Percentiles rank a stretch among this genome's conserved stretches.
phyloP scores from a whole-genome alignment of 2,888 invertebrate species.

The Callosobruchus maculatus region DNA sequence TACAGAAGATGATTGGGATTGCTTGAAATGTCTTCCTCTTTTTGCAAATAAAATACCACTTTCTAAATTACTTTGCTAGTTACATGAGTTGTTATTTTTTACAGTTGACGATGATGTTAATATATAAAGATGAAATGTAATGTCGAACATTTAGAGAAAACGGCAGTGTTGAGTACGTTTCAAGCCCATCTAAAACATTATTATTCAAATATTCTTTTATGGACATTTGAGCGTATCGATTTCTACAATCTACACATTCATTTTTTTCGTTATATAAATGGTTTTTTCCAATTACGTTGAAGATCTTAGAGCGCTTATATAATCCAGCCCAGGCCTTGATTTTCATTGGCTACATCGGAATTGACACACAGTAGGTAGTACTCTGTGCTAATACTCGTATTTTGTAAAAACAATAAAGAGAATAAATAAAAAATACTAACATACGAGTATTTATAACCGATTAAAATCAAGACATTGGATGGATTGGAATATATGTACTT shows the following conservation, averaged over 20 bases:
- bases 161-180: slow-evolving; percentile 46
- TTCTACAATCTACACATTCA: slow-evolving; percentile 19
- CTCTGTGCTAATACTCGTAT: too few relatives aligned
- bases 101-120: background rate
- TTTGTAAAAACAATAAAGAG: too few relatives aligned
- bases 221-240: slow-evolving; percentile 38
- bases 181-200: slow-evolving; percentile 39
- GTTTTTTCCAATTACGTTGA: background rate
- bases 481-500: background rate
- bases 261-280: slow-evolving; percentile 1
- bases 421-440: too few relatives aligned
- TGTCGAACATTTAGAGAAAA: slow-evolving; percentile 39
- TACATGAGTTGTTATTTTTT: background rate
- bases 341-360: too few relatives aligned
- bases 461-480: background rate
- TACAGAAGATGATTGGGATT: background rate
- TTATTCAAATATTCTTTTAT: slow-evolving; percentile 25
- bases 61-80: background rate
- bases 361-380: too few relatives aligned
- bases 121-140: slow-evolving; percentile 17
- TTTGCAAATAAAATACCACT: background rate
- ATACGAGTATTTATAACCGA: background rate
- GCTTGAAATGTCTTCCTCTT: background rate
- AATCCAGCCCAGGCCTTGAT: background rate
- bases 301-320: background rate